Conservation (phyloP, 2,888 invertebrate species). For the Thecophora atra region DNA sequence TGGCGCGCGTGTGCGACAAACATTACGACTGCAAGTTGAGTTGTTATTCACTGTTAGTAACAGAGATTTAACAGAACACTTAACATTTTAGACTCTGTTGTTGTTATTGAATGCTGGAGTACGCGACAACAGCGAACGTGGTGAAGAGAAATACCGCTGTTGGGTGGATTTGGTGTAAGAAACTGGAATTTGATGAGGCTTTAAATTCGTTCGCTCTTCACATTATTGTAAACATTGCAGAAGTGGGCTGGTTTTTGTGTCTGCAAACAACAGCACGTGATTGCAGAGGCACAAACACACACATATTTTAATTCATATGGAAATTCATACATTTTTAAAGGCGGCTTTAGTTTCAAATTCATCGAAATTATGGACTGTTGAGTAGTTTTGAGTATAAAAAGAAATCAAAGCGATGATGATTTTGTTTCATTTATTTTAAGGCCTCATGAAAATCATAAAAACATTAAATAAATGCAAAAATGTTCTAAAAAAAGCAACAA, state of each 20-base stretch:
- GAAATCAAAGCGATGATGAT: too few relatives aligned
- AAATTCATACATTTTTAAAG: too few relatives aligned
- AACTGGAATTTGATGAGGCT: too few relatives aligned
- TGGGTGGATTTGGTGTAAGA: too few relatives aligned
- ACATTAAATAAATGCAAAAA: slow-evolving; percentile 2
- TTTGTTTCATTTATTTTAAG: neutral
- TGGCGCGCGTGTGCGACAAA: slow-evolving; percentile 19
- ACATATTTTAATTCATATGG: neutral
- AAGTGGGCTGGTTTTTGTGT: slow-evolving; percentile 25
- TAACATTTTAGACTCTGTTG: neutral
- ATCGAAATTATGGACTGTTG: too few relatives aligned
- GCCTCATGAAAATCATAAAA: neutral
- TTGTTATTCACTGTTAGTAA: neutral
- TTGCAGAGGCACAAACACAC: neutral
- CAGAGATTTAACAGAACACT: neutral
- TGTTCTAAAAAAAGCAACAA: neutral
- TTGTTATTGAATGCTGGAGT: neutral
- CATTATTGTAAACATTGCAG: slow-evolving; percentile 32
- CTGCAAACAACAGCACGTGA: slow-evolving; percentile 18
- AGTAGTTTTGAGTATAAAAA: too few relatives aligned
- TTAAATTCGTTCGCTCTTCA: too few relatives aligned
- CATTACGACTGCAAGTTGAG: slow-evolving; percentile 2
- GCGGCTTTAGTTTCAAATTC: too few relatives aligned
- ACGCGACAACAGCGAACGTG: too few relatives aligned
- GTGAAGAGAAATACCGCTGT: too few relatives aligned